These are phyloP conservation scores for Lophura swinhoii DNA, from an alignment of 2,797 vertebrate genomes.

Conservation along the genomic window DNA sequence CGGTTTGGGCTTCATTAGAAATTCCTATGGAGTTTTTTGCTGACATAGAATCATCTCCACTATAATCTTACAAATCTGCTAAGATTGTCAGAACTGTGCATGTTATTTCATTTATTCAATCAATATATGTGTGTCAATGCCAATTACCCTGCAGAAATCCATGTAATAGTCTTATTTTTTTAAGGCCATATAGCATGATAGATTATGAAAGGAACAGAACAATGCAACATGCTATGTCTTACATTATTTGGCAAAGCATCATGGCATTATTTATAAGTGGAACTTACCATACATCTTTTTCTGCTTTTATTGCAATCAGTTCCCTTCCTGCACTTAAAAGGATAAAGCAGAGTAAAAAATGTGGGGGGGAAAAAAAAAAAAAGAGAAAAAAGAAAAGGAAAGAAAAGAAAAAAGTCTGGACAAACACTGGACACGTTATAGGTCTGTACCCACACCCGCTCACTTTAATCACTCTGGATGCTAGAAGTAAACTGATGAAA, in stretches of 20 bases:
- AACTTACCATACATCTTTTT: conserved; percentile 13
- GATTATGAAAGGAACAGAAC: conserved; percentile 40
- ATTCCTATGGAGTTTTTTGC: conserved; percentile 60
- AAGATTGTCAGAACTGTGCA: conserved; percentile 41
- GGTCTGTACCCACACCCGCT: not conserved
- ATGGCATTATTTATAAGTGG: conserved; percentile 4
- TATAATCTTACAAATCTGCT: conserved; percentile 56
- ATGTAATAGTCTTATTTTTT: conserved; percentile 38
- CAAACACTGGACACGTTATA: not conserved
- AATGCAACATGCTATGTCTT: conserved; percentile 10
- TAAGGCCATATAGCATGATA: conserved; percentile 2
- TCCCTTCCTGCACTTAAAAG: not conserved
- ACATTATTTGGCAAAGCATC: conserved; percentile 18
- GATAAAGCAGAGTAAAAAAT: not conserved
- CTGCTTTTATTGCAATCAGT: conserved; percentile 15
- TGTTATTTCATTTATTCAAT: conserved; percentile 53
- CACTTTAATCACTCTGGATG: conserved; percentile 17
- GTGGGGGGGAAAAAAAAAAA: not conserved
- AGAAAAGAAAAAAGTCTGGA: not conserved
- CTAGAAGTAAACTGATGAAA: not conserved
- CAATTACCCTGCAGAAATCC: conserved; percentile 60
- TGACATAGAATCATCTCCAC: conserved; percentile 22
- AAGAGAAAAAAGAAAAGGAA: not conserved
- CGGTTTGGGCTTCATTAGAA: conserved; percentile 58
- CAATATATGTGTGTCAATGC: conserved; percentile 54